Evolutionary conservation across 2,888 invertebrate species (phyloP).

Genomic region (Kuschelorhynchus macadamiae): DNA sequence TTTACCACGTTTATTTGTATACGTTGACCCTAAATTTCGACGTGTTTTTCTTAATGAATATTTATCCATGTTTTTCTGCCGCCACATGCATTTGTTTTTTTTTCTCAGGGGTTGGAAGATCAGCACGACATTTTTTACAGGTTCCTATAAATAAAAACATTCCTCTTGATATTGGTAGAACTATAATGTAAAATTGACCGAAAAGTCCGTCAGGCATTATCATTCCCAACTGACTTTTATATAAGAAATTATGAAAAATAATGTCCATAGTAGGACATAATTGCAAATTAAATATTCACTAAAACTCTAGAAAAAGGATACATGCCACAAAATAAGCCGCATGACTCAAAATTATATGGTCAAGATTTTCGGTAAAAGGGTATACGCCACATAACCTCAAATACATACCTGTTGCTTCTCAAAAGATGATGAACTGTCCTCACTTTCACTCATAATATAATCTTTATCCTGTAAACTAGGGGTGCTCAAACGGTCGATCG

Average conservation of each 20-base stretch:
- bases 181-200: too few relatives aligned
- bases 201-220: too few relatives aligned
- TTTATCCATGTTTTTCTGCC: constrained; percentile 19
- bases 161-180: too few relatives aligned
- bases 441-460: constrained; percentile 13
- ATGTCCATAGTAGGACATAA: too few relatives aligned
- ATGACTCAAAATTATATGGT: not conserved
- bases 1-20: constrained; percentile 13
- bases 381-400: constrained; percentile 20
- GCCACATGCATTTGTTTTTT: not conserved
- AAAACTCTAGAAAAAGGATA: not conserved
- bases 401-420: constrained; percentile 13
- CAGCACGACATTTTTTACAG: constrained; percentile 8
- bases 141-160: not conserved
- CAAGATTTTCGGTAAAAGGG: constrained; percentile 18
- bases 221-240: too few relatives aligned
- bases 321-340: constrained; percentile 19
- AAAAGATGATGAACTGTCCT: constrained; percentile 11
- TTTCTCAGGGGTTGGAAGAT: constrained; percentile 16
- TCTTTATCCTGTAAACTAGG: constrained; percentile 9
- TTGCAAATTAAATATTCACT: too few relatives aligned
- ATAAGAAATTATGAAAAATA: too few relatives aligned
- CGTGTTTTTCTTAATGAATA: constrained; percentile 8
- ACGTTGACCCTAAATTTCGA: constrained; percentile 22
- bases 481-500: too few relatives aligned